Conservation (phyloP, 2,888 invertebrate genomes). For the Eremobia ochroleuca region DNA sequence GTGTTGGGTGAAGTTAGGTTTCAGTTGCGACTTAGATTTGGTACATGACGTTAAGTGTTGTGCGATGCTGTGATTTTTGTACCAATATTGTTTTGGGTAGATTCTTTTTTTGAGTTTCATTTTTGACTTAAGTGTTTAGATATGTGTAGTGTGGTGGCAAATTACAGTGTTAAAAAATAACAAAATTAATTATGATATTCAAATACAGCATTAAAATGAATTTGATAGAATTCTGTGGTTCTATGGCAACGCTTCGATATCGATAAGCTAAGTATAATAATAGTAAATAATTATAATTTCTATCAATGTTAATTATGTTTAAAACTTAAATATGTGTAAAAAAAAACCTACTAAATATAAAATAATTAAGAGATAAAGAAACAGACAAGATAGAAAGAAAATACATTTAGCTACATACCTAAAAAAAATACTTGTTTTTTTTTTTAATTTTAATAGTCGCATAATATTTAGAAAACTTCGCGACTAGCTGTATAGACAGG, state of each 20-base stretch:
- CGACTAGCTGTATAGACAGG: too few species aligned
- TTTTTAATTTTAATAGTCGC: too few species aligned
- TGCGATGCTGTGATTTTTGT: conserved; percentile 14
- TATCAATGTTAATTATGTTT: neutral
- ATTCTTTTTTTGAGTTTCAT: neutral
- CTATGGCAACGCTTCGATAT: too few species aligned
- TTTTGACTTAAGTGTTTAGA: neutral
- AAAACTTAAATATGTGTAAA: neutral
- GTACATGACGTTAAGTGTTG: neutral
- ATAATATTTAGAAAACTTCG: too few species aligned
- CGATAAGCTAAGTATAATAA: conserved; percentile 48
- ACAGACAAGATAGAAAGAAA: neutral
- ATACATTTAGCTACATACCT: neutral
- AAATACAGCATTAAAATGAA: neutral
- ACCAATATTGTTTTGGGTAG: accelerated
- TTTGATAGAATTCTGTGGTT: neutral
- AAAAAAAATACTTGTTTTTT: neutral
- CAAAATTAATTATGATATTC: accelerated
- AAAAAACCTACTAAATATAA: neutral
- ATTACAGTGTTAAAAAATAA: neutral
- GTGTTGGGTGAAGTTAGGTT: conserved; percentile 56
- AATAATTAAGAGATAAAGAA: neutral
- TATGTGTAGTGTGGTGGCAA: conserved; percentile 16
- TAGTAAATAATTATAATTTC: neutral
- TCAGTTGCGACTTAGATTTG: conserved; percentile 16